Evolutionary conservation across 1,140 invertebrate species (phyloP).

Genomic region (Drosophila elegans): DNA sequence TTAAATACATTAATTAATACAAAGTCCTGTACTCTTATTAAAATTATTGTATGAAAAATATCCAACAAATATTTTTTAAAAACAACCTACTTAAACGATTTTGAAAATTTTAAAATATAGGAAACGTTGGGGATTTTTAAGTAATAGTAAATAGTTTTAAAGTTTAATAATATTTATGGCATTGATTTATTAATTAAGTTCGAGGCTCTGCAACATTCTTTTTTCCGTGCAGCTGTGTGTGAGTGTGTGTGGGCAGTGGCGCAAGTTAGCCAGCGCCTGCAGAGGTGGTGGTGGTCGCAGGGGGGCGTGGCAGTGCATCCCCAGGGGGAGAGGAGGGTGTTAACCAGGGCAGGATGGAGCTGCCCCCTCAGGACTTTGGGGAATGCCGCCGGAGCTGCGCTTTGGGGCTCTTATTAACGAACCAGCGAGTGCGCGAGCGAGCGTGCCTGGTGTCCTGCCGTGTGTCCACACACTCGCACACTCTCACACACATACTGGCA

Average conservation of each 20-base stretch:
- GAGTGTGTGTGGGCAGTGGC: constrained; percentile 70
- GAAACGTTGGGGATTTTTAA: too few relatives aligned
- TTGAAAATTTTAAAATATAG: too few relatives aligned
- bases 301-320: background rate
- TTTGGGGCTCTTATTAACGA: constrained; percentile 79
- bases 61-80: too few relatives aligned
- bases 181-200: accelerated
- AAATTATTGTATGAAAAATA: too few relatives aligned
- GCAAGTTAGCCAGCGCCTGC: constrained; percentile 66
- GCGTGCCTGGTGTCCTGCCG: constrained; percentile 59
- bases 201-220: background rate
- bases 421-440: constrained; percentile 74
- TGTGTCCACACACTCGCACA: constrained; percentile 30
- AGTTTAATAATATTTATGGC: background rate
- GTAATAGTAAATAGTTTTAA: too few relatives aligned
- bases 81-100: too few relatives aligned
- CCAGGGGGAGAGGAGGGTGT: background rate
- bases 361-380: constrained; percentile 10
- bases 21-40: too few relatives aligned
- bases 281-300: background rate
- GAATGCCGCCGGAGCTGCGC: constrained; percentile 25
- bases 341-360: constrained; percentile 9
- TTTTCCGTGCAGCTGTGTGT: constrained; percentile 40
- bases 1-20: too few relatives aligned
- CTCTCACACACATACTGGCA: background rate